Evolutionary conservation across 2,888 invertebrate genomes (phyloP), one percentile per base, ranked within the genome.

Genomic region (Agrypnus murinus): DNA sequence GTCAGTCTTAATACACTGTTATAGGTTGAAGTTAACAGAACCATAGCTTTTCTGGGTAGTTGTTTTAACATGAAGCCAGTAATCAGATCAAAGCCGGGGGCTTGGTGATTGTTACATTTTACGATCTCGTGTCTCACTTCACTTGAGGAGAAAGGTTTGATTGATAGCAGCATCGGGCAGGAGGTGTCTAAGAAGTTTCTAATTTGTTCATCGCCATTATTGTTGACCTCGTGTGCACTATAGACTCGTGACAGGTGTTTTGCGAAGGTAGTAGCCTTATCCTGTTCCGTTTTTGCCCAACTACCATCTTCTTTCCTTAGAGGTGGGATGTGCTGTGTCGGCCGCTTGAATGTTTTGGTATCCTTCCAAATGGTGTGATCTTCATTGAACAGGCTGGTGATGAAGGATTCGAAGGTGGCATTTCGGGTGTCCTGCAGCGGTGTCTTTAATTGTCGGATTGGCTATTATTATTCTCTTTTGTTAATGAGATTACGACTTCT

Each of bases 11-110:
- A 8, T 32, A 55, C 32, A n/a, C 55, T 55, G 32, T 55, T 55
- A 31, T 12, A 55, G n/a, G 32, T 55, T 55, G 55, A 4, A 5
- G 55, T 31, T 55, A 31, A 9, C 14, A 55, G 32, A 25, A 9
- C 55, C 9, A 55, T 7, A 4, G 55, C 32, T 55, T 55, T 55
- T 55, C 55, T 55, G 55, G 55, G 55, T n/a, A 55, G 55, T 55
- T 55, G 55, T 31, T 55, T 55, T 46, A 46, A 17, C 17, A 15
- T 46, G 17, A 3, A 7, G 1, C 17, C 46, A 7, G 17, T 46
- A 14, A 55, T 55, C 32, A 55, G 2, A 55, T 55, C 32, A 55
- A 55, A 55, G 12, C 55, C 55, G 10, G 55, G 55, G 14, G 34
- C 53, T 50, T 46, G 3, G 12, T 46, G 12, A 15, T 10, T 46